Evolutionary conservation across 2,113 vertebrate species (phyloP).

Genomic region (Mandrillus leucophaeus): DNA sequence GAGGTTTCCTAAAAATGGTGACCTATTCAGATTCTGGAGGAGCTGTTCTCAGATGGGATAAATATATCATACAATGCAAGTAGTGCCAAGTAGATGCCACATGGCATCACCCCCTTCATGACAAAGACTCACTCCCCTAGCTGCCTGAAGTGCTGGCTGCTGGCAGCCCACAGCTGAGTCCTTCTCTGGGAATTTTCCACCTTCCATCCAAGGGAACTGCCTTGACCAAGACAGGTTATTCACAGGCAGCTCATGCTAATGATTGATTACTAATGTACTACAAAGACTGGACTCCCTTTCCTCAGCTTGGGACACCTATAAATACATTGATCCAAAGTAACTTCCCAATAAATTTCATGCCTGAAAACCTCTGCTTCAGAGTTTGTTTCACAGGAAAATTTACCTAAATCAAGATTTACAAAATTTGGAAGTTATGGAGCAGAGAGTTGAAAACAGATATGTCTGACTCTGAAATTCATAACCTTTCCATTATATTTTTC

Average conservation of each 20-base stretch:
- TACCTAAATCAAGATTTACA: neutral
- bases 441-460: neutral
- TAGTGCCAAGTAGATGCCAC: neutral
- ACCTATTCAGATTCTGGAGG: neutral
- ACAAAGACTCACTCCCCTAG: neutral
- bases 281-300: neutral
- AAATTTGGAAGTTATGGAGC: neutral
- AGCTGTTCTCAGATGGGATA: neutral
- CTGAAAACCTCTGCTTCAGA: neutral
- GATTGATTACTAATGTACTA: neutral
- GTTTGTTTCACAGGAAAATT: neutral
- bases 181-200: neutral
- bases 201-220: neutral
- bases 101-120: neutral
- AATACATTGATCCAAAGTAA: neutral
- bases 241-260: neutral
- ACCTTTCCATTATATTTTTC: neutral
- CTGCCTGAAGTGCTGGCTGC: neutral
- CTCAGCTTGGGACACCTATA: neutral
- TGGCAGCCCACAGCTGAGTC: neutral
- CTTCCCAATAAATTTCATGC: neutral
- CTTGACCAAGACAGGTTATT: neutral
- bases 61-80: neutral
- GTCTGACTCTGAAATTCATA: neutral
- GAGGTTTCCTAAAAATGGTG: neutral